Evolutionary conservation across 1,140 invertebrate species (phyloP), one percentile per base, ranked within the genome.

Genomic region (Hycleus phaleratus): DNA sequence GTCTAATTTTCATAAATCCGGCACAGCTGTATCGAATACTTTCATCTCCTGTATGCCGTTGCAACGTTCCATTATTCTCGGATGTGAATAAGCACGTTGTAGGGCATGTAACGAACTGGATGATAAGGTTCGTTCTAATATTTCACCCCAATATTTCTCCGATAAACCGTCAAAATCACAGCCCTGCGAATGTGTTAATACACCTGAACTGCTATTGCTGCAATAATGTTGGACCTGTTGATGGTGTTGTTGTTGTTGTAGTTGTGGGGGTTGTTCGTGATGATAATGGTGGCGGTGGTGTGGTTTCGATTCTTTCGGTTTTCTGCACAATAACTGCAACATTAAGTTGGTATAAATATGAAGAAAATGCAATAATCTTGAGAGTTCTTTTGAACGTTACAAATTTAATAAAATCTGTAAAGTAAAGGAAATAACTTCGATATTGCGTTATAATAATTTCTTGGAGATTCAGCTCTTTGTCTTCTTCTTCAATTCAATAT

Each of bases 61-160:
- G 48, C 68, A 70, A n/a, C 61, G 39, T n/a, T 71, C 64, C 60
- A 69, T 63, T n/a, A 42, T 32, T 32, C 56, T 52, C 2, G 62
- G 58, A 24, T 66, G 63, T 3, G 60, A 51, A 55, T 70, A 73
- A 5, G 70, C 61, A 7, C 67, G 54, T 52, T 84, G 83, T 53
- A 85, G 77, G 26, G 80, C 81, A 67, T 85, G 84, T 9, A 86
- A 73, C 43, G 84, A 86, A 54, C 77, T 82, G 2, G 83, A 84
- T 32, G 84, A 85, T 7, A 86, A 80, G 1, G 85, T 86, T 9
- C 85, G 75, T 69, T 87, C 85, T 32, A 87, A 72, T 61, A 87
- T 86, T 75, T 86, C 84, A 26, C 85, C 85, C 85, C 85, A 87
- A 67, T 86, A 85, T 71, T 86, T 86, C 69, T 87, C 85, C n/a